A percentile compares a stretch with the other conserved stretches of the same genome.
These are phyloP conservation scores for Motacilla alba DNA, from an alignment of 2,113 vertebrate species.

Conservation along the genomic window DNA sequence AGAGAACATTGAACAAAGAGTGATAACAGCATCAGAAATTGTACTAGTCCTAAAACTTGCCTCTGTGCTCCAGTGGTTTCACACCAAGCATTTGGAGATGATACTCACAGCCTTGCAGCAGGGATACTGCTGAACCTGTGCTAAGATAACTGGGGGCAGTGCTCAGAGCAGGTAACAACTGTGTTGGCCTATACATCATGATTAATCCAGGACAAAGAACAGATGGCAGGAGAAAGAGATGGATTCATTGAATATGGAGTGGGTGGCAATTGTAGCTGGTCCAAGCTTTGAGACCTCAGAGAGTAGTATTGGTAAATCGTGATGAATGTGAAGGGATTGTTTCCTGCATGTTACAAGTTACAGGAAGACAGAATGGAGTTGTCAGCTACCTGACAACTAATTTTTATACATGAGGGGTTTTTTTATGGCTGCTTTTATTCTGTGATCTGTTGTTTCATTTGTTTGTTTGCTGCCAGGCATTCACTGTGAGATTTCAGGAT, in stretches of 20 bases:
- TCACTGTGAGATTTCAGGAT: constrained; percentile 25
- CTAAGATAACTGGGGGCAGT: constrained; percentile 20
- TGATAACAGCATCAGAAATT: not conserved
- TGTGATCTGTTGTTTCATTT: constrained; percentile 29
- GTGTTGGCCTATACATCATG: constrained; percentile 63
- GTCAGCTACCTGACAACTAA: constrained; percentile 36
- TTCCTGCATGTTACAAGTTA: constrained; percentile 33
- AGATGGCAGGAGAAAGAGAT: constrained; percentile 69
- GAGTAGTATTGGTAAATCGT: constrained; percentile 25
- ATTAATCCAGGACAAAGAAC: constrained; percentile 71
- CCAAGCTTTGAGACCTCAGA: constrained; percentile 43
- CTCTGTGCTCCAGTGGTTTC: not conserved
- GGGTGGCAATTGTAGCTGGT: constrained; percentile 63
- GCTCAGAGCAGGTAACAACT: constrained; percentile 56
- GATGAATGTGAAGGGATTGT: constrained; percentile 44
- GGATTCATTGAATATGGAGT: constrained; percentile 59
- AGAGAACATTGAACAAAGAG: not conserved
- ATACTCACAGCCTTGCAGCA: not conserved
- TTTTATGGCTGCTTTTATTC: constrained; percentile 41
- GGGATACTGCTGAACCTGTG: constrained; percentile 24
- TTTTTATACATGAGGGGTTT: not conserved
- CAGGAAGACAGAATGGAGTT: constrained; percentile 41
- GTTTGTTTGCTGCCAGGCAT: constrained; percentile 34
- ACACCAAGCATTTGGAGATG: not conserved
- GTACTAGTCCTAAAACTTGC: not conserved